Evolutionary conservation across 2,797 vertebrate genomes (phyloP).

Genomic region (Staurois parvus): DNA sequence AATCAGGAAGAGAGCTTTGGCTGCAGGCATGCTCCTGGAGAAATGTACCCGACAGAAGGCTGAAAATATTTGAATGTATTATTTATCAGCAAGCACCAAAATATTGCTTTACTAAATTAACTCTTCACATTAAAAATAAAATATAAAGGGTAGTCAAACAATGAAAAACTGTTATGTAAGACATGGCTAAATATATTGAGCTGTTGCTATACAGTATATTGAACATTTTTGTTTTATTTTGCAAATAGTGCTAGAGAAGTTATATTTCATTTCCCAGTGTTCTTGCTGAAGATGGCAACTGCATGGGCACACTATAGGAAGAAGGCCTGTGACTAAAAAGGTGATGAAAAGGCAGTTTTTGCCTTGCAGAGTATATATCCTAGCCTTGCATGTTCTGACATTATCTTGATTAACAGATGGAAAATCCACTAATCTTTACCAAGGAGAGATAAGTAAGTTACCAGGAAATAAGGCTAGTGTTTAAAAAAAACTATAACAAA

Average conservation of each 20-base stretch:
- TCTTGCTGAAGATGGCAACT: no score
- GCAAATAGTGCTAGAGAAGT: no score
- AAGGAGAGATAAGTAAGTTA: no score
- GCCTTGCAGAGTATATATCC: no score
- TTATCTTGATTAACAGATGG: no score
- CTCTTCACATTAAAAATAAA: neutral
- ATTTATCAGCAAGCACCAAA: slow-evolving; percentile 32
- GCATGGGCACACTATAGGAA: no score
- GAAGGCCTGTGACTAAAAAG: no score
- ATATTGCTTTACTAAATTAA: slow-evolving; percentile 3
- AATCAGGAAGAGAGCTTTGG: slow-evolving; percentile 15
- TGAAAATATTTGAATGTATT: slow-evolving; percentile 43
- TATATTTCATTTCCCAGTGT: no score
- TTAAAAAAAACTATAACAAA: neutral
- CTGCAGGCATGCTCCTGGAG: slow-evolving; percentile 35
- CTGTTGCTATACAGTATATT: neutral
- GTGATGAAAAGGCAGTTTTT: no score
- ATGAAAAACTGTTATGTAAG: neutral
- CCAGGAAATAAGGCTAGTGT: neutral
- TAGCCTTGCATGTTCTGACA: no score
- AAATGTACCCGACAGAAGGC: slow-evolving; percentile 37
- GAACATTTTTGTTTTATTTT: no score
- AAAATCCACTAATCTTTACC: no score
- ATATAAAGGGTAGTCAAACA: neutral
- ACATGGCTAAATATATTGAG: neutral